Evolutionary conservation across 2,797 vertebrate genomes (phyloP).

Genomic region (Gambusia yucatana): DNA sequence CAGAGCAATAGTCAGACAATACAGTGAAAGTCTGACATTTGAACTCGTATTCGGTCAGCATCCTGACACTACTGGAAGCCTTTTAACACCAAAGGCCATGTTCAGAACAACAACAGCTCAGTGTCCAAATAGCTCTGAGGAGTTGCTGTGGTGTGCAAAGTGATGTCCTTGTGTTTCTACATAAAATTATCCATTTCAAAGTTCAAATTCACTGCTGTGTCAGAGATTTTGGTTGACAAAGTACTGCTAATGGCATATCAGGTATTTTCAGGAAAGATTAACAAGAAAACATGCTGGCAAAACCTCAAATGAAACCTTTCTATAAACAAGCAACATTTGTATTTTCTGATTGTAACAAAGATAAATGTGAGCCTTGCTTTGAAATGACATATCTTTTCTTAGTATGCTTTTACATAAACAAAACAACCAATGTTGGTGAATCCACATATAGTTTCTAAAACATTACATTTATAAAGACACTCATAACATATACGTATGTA

Average conservation of each 20-base stretch:
- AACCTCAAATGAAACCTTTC: not conserved
- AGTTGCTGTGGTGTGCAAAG: constrained; percentile 10
- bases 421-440: not conserved
- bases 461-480: not conserved
- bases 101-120: constrained; percentile 16
- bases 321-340: not conserved
- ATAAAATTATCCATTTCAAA: constrained; percentile 22
- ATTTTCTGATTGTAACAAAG: not conserved
- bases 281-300: not conserved
- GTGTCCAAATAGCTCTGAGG: constrained; percentile 10
- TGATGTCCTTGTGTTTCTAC: constrained; percentile 20
- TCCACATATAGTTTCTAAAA: not conserved
- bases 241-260: not conserved
- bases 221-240: not conserved
- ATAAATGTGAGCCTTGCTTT: not conserved
- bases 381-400: not conserved
- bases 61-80: constrained; percentile 27
- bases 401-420: not conserved
- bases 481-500: not conserved
- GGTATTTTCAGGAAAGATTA: not conserved
- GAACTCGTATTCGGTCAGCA: constrained; percentile 21
- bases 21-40: constrained; percentile 29
- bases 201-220: not conserved
- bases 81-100: constrained; percentile 26
- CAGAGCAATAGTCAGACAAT: constrained; percentile 4